Evolutionary conservation across 2,113 vertebrate species (phyloP).

Genomic region (Eublepharis macularius): DNA sequence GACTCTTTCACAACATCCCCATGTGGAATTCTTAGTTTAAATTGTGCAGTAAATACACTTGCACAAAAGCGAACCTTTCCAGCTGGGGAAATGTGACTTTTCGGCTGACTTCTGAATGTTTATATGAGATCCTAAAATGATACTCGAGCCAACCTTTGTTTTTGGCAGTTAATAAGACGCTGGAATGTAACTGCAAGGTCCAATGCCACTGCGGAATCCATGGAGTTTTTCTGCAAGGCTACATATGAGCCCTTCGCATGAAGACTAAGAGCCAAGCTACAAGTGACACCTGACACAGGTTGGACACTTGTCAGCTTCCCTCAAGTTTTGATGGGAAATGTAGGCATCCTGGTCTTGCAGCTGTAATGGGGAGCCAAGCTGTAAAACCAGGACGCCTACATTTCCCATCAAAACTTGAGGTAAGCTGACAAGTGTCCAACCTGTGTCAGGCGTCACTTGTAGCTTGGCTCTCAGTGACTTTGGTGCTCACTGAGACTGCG

Average conservation of each 20-base stretch:
- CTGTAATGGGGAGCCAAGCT: too few relatives aligned
- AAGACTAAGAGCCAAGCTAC: constrained; percentile 1
- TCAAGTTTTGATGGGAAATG: too few relatives aligned
- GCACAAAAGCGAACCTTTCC: neutral
- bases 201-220: neutral
- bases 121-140: neutral
- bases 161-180: neutral
- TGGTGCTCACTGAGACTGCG: constrained; percentile 26
- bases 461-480: neutral
- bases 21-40: neutral
- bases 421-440: too few relatives aligned
- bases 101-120: neutral
- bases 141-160: neutral
- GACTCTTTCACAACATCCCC: constrained; percentile 6
- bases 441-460: too few relatives aligned
- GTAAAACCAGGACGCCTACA: too few relatives aligned
- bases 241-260: neutral
- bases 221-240: neutral
- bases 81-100: neutral
- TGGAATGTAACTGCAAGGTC: accelerated
- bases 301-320: too few relatives aligned
- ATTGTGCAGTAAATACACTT: neutral
- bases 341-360: too few relatives aligned
- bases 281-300: too few relatives aligned
- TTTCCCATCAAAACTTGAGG: too few relatives aligned